Percentiles rank a stretch among this genome's conserved stretches.
Evolutionary conservation across 2,797 vertebrate species (phyloP).

Genomic region (Gallinago nigripennis): DNA sequence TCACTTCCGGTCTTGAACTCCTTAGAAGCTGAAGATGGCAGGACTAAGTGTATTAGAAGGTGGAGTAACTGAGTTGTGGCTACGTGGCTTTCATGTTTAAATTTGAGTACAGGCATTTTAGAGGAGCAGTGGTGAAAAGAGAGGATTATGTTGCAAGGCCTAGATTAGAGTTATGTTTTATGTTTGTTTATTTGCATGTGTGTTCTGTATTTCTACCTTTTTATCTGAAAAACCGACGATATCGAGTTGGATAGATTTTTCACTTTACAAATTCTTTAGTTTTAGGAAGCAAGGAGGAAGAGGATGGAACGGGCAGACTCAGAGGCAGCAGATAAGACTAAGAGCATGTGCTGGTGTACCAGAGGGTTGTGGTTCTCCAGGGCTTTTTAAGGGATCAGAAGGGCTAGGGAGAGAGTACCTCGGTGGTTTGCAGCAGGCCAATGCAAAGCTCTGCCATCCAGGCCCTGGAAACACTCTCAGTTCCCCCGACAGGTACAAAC

Average conservation of each 20-base stretch:
- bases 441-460: background rate
- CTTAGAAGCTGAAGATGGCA: background rate
- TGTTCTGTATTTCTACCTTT: background rate
- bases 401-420: background rate
- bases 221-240: background rate
- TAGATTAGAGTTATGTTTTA: background rate
- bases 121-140: background rate
- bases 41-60: background rate
- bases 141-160: fast-evolving
- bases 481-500: background rate
- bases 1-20: background rate
- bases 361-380: background rate
- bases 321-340: background rate
- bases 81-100: background rate
- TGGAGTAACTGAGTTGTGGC: background rate
- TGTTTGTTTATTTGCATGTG: fast-evolving
- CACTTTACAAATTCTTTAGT: background rate
- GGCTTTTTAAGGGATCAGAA: background rate
- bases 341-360: background rate
- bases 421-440: background rate
- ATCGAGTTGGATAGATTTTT: background rate
- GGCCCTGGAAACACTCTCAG: background rate
- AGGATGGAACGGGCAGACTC: background rate
- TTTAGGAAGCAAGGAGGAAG: background rate
- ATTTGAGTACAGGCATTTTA: background rate